Conservation (phyloP, 1,140 invertebrate genomes). For the Hycleus phaleratus region DNA sequence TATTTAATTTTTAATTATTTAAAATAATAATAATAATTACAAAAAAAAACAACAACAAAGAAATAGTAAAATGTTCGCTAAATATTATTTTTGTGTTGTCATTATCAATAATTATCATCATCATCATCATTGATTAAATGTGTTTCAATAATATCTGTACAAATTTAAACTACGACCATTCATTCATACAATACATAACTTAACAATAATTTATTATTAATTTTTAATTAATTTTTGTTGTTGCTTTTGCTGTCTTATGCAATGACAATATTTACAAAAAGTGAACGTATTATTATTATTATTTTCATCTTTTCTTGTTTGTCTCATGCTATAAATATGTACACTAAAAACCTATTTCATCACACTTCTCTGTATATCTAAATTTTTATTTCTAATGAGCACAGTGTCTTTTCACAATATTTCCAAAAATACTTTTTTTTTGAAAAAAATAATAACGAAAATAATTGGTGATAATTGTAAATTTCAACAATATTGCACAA, state of each 20-base stretch:
- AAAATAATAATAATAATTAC: too few species aligned
- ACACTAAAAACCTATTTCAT: conserved; percentile 33
- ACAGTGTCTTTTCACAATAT: conserved; percentile 29
- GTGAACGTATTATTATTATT: conserved; percentile 14
- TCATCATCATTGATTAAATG: background rate
- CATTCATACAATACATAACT: conserved; percentile 17
- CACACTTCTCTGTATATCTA: conserved; percentile 32
- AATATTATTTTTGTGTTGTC: background rate
- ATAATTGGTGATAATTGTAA: background rate
- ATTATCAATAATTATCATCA: background rate
- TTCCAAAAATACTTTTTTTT: background rate
- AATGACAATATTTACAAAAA: conserved; percentile 33
- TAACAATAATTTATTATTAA: conserved; percentile 11
- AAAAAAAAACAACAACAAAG: background rate
- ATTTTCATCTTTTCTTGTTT: background rate
- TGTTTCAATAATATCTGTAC: conserved; percentile 6
- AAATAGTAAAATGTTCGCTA: background rate
- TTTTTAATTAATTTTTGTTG: background rate
- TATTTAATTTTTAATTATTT: too few species aligned
- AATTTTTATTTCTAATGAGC: conserved; percentile 26
- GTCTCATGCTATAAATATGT: conserved; percentile 24
- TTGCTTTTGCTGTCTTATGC: background rate
- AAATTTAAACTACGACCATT: conserved; percentile 12
- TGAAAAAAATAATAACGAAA: background rate
- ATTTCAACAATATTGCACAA: conserved; percentile 22